Base-by-base conservation (phyloP, 2,888 invertebrate species). In the Matsumyia berberina region DNA sequence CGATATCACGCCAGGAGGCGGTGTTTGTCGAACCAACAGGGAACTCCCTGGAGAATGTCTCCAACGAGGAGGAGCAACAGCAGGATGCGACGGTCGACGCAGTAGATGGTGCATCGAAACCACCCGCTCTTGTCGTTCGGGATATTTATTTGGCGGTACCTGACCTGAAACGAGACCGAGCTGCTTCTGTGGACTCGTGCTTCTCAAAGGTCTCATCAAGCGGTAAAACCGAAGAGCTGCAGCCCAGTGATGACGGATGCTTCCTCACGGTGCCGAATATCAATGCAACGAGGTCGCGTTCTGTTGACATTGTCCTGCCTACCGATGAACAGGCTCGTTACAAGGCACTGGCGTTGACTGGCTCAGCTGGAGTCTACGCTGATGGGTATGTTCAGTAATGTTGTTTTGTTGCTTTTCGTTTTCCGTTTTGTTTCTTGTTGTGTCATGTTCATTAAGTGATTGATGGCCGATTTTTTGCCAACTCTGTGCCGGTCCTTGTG, bases 141-240 rank as follows among this genome's bases (percentile, higher is more conserved):
- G 95, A 96, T 88, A 95, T 96, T 86, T 96, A 95, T 90, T 92
- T 96, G 51, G 94, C 96, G 76, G 97, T 97, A 81, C 97, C 97
- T 44, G 96, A 97, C 88, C 91, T 97, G 87, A 96, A 95, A 90
- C 94, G 97, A 29, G 97, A 97, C 90, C 94, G 97, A 15, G 97
- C 97, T 15, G 97, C 96, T 35, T 97, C 97, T 0, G 96, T 97
- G 1, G 97, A 97, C 90, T 96, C 97, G 15, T 96, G 96, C 89
- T 97, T 97, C 91, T 94, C 96, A 76, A 95, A 96, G 92, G 94
- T 95, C 64, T 94, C 95, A 24, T 95, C 96, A 57, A 94, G 94
- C 86, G 94, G 94, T 70, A 94, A 95, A 90, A 94, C 95, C 17
- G 95, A 95, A 88, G 95, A 96, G 89, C 89, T 96, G 86, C 93